Evolutionary conservation across 2,888 invertebrate genomes (phyloP).

Genomic region (Caenorhabditis sp.): DNA sequence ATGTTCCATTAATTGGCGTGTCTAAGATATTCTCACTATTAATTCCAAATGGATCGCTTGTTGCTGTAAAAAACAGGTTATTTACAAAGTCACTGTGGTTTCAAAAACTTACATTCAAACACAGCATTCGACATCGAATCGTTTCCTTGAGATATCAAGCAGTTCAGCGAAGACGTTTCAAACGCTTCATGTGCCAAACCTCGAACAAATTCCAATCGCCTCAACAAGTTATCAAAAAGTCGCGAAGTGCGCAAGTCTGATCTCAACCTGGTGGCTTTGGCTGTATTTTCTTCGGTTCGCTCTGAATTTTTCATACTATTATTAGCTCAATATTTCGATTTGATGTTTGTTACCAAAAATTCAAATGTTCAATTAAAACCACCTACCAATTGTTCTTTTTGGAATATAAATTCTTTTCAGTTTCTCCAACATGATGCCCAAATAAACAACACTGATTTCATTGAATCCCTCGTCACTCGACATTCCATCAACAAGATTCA

Average conservation of each 20-base stretch:
- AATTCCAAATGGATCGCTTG: constrained; percentile 19
- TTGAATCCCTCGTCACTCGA: constrained; percentile 25
- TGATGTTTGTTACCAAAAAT: too few species aligned
- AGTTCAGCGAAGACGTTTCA: background rate
- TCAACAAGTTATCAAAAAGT: constrained; percentile 14
- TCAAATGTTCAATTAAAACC: too few species aligned
- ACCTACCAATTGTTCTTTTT: constrained; percentile 6
- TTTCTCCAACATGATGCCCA: constrained; percentile 32
- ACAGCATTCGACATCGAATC: constrained; percentile 34
- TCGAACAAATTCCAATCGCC: constrained; percentile 25
- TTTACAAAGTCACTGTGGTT: background rate
- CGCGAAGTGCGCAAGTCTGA: background rate
- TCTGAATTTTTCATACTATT: too few species aligned
- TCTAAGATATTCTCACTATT: constrained; percentile 16
- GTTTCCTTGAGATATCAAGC: background rate
- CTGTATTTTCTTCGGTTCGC: constrained; percentile 14
- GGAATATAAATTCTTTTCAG: constrained; percentile 13
- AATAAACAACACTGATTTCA: constrained; percentile 22
- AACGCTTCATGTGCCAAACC: constrained; percentile 25
- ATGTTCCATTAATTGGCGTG: constrained; percentile 14
- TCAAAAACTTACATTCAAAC: constrained; percentile 30
- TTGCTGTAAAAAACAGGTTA: constrained; percentile 14
- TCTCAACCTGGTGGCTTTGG: constrained; percentile 1
- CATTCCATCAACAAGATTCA: constrained; percentile 12
- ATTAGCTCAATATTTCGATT: too few species aligned